A percentile compares a stretch with the other conserved stretches of the same genome.
These are phyloP conservation scores for Brenthis ino DNA, from an alignment of 2,888 invertebrate genomes.

Conservation along the genomic window DNA sequence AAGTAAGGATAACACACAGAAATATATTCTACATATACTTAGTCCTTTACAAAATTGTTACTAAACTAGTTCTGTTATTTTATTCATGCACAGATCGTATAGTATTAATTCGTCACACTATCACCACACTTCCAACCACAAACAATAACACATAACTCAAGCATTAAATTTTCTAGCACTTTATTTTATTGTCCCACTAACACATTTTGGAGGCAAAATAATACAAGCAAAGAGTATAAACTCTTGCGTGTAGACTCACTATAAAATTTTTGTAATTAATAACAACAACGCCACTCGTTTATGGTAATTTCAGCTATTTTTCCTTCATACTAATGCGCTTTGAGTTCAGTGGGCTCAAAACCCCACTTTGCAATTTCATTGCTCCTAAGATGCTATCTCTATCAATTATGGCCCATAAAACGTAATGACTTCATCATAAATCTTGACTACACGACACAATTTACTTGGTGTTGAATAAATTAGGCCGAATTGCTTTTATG, in stretches of 20 bases:
- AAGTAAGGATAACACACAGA: no score
- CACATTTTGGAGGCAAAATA: slow-evolving; percentile 33
- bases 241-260: slow-evolving; percentile 62
- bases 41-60: no score
- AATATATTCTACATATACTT: no score
- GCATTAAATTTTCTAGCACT: slow-evolving; percentile 24
- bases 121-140: not conserved
- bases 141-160: slow-evolving; percentile 13
- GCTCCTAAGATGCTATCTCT: slow-evolving; percentile 75
- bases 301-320: slow-evolving; percentile 71
- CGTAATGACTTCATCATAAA: slow-evolving; percentile 81
- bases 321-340: slow-evolving; percentile 72
- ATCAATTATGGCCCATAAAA: slow-evolving; percentile 81
- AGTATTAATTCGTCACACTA: not conserved
- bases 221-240: slow-evolving; percentile 37
- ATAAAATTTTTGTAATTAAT: slow-evolving; percentile 76
- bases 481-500: slow-evolving; percentile 66
- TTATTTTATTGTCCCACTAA: slow-evolving; percentile 27
- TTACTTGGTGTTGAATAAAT: slow-evolving; percentile 77
- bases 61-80: no score
- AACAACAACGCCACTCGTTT: slow-evolving; percentile 71
- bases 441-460: slow-evolving; percentile 77
- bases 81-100: not conserved
- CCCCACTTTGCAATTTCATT: slow-evolving; percentile 77
- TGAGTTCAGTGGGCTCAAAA: slow-evolving; percentile 69